These are phyloP conservation scores for Orientallactaga bullata DNA, from an alignment of 2,113 vertebrate species.

Conservation along the genomic window DNA sequence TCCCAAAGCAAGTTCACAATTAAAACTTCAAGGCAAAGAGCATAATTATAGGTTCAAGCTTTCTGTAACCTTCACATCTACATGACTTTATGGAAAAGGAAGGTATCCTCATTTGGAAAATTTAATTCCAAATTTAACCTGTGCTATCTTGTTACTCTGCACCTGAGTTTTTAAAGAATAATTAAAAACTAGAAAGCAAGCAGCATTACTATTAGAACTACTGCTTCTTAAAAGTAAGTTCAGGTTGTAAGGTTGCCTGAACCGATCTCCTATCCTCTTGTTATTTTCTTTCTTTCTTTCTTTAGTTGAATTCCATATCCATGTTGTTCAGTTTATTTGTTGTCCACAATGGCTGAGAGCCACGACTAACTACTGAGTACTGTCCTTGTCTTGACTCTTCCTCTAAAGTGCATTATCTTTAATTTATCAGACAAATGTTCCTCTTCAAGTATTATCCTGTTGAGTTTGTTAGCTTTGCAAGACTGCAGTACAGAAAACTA, in stretches of 20 bases:
- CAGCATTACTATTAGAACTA: slow-evolving; percentile 30
- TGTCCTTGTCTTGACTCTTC: neutral
- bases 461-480: neutral
- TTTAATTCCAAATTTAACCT: slow-evolving; percentile 62
- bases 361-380: neutral
- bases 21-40: slow-evolving; percentile 42
- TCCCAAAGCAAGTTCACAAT: slow-evolving; percentile 32
- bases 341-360: neutral
- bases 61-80: slow-evolving; percentile 37
- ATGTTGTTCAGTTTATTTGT: neutral
- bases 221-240: slow-evolving; percentile 18
- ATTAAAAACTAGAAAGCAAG: slow-evolving; percentile 56
- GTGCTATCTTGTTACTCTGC: slow-evolving; percentile 38
- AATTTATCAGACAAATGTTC: neutral
- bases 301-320: neutral
- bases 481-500: neutral
- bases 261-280: neutral
- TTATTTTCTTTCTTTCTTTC: neutral
- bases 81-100: slow-evolving; percentile 1
- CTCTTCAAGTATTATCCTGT: neutral
- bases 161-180: slow-evolving; percentile 45
- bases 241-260: neutral
- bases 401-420: neutral
- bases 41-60: slow-evolving; percentile 33
- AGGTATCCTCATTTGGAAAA: slow-evolving; percentile 53